Evolutionary conservation across 2,797 vertebrate genomes (phyloP).

Genomic region (Sylvilagus floridanus): DNA sequence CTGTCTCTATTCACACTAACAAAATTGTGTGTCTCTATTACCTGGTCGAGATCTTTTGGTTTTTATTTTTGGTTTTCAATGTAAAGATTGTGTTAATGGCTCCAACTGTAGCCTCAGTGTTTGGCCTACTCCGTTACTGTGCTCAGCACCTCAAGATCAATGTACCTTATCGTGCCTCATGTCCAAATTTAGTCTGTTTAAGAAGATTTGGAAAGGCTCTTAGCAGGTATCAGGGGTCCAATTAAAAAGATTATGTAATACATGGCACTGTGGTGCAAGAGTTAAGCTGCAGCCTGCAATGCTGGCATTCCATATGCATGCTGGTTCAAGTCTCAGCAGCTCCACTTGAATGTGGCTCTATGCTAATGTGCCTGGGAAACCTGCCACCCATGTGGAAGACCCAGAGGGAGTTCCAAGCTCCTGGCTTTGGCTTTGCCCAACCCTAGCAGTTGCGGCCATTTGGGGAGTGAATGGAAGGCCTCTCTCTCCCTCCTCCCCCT

Average conservation of each 20-base stretch:
- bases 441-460: too few relatives aligned
- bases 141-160: accelerated
- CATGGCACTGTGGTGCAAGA: too few relatives aligned
- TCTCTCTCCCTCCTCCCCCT: too few relatives aligned
- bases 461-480: too few relatives aligned
- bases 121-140: not conserved
- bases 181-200: not conserved
- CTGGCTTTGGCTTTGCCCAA: too few relatives aligned
- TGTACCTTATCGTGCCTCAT: not conserved
- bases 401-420: too few relatives aligned
- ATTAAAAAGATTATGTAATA: accelerated
- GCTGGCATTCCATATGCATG: too few relatives aligned
- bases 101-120: accelerated
- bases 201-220: not conserved
- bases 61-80: not conserved
- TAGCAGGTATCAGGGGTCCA: not conserved
- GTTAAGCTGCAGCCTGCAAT: too few relatives aligned
- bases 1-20: not conserved
- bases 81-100: not conserved
- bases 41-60: not conserved
- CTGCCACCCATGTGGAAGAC: too few relatives aligned
- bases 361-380: too few relatives aligned
- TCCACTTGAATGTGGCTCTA: too few relatives aligned
- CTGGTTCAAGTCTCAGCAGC: too few relatives aligned
- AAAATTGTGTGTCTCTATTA: not conserved